Evolutionary conservation across 2,888 invertebrate genomes (phyloP).

Genomic region (Priocnemis perturbator): DNA sequence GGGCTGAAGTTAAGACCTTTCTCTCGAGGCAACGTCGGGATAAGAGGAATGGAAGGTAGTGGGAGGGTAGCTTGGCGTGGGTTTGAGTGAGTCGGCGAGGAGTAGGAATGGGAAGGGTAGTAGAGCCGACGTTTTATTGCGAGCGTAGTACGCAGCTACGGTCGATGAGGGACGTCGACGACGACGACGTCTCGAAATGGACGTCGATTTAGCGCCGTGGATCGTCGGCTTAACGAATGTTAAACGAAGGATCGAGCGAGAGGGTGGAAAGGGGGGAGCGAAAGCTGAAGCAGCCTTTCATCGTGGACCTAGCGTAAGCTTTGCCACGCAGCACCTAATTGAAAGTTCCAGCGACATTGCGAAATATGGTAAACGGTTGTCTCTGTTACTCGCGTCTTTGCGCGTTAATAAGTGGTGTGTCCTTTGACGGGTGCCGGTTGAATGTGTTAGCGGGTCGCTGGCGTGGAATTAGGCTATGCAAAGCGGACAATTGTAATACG

Average conservation of each 20-base stretch:
- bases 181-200: slow-evolving; percentile 5
- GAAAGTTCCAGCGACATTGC: too few species aligned
- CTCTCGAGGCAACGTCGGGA: slow-evolving; percentile 5
- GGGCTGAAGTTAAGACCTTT: slow-evolving; percentile 22
- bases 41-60: neutral
- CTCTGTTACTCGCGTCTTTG: too few species aligned
- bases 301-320: too few species aligned
- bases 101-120: neutral
- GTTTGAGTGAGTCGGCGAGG: neutral
- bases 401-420: too few species aligned
- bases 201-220: slow-evolving; percentile 12
- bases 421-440: too few species aligned
- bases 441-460: too few species aligned
- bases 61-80: neutral
- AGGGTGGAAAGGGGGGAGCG: too few species aligned
- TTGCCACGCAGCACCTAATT: too few species aligned
- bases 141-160: slow-evolving; percentile 10
- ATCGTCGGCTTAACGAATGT: slow-evolving; percentile 7
- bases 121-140: slow-evolving; percentile 17
- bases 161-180: slow-evolving; percentile 11
- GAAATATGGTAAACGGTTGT: too few species aligned
- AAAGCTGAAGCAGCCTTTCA: too few species aligned
- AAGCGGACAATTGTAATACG: too few species aligned
- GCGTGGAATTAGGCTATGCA: too few species aligned
- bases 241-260: neutral